Percentiles rank a stretch among this genome's conserved stretches.
Conservation (phyloP, 2,113 vertebrate genomes). For the Strix aluco region DNA sequence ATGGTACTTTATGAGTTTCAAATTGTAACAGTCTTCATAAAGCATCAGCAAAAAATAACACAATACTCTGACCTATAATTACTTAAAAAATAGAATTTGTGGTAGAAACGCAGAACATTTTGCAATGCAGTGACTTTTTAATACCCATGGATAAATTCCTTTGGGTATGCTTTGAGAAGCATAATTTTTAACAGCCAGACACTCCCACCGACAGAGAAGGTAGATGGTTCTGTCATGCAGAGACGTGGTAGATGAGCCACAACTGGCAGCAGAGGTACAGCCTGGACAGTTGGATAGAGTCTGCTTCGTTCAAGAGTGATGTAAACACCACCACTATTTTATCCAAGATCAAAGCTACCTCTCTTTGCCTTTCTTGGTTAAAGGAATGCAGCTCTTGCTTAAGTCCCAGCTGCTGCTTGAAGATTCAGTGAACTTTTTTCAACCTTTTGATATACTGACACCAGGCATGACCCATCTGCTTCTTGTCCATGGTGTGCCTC, state of each 20-base stretch:
- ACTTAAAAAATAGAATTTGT: background rate
- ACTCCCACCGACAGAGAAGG: background rate
- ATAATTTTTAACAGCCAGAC: background rate
- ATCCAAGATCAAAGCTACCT: background rate
- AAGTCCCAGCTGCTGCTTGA: background rate
- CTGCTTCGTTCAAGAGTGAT: background rate
- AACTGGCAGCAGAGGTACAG: background rate
- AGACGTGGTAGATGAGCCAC: background rate
- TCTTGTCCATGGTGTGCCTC: background rate
- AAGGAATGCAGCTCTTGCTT: background rate
- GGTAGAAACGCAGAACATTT: background rate
- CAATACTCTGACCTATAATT: background rate
- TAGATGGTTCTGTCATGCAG: background rate
- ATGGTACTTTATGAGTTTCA: background rate
- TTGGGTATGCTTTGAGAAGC: background rate
- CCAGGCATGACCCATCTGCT: background rate
- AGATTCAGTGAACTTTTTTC: background rate
- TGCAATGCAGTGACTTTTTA: background rate
- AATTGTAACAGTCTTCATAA: background rate
- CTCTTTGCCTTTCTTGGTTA: background rate
- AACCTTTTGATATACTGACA: background rate
- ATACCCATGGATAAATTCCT: background rate
- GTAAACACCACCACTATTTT: background rate
- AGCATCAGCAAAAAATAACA: background rate
- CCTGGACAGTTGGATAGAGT: background rate